phyloP scores from a whole-genome alignment of 2,888 invertebrate species.

The Caenorhabditis japonica region DNA sequence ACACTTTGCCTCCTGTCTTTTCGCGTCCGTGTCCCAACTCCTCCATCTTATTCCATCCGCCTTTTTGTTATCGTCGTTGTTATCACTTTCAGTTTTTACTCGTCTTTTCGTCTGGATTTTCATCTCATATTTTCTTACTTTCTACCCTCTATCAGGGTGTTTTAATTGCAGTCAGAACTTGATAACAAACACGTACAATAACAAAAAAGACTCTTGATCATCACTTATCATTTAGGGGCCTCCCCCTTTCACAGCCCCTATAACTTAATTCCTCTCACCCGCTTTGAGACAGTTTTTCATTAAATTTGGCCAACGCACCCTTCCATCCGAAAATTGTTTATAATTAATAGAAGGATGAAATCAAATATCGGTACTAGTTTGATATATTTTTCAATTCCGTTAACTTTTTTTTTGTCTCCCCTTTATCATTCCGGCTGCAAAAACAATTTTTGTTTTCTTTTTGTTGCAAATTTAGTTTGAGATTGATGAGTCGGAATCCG shows the following conservation, averaged over 20 bases:
- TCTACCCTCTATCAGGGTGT: conserved; percentile 25
- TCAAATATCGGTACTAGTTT: not conserved
- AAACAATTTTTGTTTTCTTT: too few species aligned
- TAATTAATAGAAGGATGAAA: conserved; percentile 4
- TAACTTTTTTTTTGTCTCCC: not conserved
- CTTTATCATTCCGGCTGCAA: too few species aligned
- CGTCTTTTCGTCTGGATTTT: conserved; percentile 23
- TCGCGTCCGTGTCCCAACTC: conserved; percentile 4
- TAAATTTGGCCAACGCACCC: too few species aligned
- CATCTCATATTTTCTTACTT: not conserved
- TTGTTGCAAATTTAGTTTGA: too few species aligned
- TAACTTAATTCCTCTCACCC: too few species aligned
- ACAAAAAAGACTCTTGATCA: conserved; percentile 41
- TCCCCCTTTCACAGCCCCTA: not conserved
- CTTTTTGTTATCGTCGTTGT: conserved; percentile 29
- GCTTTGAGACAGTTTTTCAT: too few species aligned
- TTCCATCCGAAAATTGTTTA: not conserved
- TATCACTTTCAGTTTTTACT: conserved; percentile 40
- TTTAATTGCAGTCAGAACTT: conserved; percentile 34
- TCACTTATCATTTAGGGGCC: conserved; percentile 23
- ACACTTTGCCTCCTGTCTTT: conserved; percentile 5
- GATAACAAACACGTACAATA: conserved; percentile 46
- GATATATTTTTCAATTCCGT: not conserved
- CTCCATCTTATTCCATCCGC: conserved; percentile 6
- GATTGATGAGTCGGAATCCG: too few species aligned